phyloP scores from a whole-genome alignment of 2,113 vertebrate genomes.

The Tachysurus vachellii region DNA sequence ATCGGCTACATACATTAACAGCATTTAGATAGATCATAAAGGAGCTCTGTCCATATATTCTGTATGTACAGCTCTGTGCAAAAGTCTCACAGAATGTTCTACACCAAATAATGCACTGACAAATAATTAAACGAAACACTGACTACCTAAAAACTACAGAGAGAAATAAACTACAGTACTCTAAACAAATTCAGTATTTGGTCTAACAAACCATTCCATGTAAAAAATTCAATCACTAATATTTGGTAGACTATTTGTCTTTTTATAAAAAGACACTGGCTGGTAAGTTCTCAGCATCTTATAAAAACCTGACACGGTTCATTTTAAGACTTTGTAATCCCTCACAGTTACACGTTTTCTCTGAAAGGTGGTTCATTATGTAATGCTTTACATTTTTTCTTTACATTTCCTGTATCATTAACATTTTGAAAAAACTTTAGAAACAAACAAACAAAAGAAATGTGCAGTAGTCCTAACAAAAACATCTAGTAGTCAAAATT shows the following conservation, averaged over 20 bases:
- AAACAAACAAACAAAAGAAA: not conserved
- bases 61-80: not conserved
- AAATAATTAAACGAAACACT: not conserved
- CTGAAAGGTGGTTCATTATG: not conserved
- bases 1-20: not conserved
- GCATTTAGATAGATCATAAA: not conserved
- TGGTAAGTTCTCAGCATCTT: not conserved
- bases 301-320: not conserved
- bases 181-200: not conserved
- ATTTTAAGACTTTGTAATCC: not conserved
- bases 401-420: not conserved
- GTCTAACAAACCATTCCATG: not conserved
- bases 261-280: not conserved
- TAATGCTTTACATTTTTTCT: not conserved
- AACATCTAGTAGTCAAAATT: not conserved
- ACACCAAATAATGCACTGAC: not conserved
- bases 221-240: not conserved
- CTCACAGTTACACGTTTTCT: not conserved
- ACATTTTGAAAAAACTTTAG: not conserved
- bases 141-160: not conserved
- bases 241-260: not conserved
- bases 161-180: not conserved
- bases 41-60: not conserved
- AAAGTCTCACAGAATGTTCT: not conserved
- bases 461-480: not conserved